phyloP scores from a whole-genome alignment of 2,113 vertebrate species.

The Alces alces region DNA sequence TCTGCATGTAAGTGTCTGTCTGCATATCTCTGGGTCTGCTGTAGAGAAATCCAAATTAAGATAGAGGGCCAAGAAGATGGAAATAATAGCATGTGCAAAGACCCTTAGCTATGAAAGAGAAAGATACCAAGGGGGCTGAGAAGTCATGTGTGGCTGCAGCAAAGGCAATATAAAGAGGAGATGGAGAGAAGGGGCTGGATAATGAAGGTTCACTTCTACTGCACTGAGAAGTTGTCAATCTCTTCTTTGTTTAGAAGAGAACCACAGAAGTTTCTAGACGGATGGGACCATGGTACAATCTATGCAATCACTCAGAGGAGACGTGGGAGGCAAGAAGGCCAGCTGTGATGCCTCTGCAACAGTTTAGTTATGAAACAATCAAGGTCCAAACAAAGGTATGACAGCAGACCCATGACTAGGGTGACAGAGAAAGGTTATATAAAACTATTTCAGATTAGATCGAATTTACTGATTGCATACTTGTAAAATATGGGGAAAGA shows the following conservation, averaged over 20 bases:
- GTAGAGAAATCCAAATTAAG: neutral
- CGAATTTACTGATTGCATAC: neutral
- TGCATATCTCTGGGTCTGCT: neutral
- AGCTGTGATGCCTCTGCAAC: neutral
- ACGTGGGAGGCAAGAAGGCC: neutral
- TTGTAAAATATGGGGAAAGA: neutral
- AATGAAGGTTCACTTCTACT: neutral
- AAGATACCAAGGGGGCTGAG: neutral
- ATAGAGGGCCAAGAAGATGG: neutral
- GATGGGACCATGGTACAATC: neutral
- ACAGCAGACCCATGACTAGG: rapidly evolving
- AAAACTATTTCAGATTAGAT: neutral
- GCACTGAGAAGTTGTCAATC: neutral
- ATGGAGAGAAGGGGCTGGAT: neutral
- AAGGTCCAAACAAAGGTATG: neutral
- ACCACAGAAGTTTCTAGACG: neutral
- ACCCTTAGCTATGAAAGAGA: neutral
- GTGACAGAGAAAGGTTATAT: neutral
- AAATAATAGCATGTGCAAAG: neutral
- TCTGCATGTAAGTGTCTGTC: neutral
- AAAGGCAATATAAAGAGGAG: neutral
- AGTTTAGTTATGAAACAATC: neutral
- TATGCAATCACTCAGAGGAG: neutral
- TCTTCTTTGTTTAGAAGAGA: neutral
- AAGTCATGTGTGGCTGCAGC: neutral